Percentiles rank a stretch among this genome's conserved stretches.
Evolutionary conservation across 2,113 vertebrate species (phyloP).

Genomic region (Irena cyanogastra): DNA sequence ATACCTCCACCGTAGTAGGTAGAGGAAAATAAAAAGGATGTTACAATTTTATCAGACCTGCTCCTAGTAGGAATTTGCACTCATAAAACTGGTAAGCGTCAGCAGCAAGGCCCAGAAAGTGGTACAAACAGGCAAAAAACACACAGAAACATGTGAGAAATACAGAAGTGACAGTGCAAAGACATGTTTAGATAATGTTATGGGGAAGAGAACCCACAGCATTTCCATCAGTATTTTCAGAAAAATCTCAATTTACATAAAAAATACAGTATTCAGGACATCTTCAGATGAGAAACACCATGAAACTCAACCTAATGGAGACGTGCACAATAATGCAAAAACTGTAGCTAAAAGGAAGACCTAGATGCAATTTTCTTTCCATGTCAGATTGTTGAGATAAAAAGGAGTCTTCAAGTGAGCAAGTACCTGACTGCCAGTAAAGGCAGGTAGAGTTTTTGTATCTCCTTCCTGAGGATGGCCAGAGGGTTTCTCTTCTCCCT

Average conservation of each 20-base stretch:
- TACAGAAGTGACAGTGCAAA: neutral
- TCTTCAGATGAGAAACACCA: neutral
- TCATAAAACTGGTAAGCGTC: neutral
- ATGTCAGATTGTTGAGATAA: neutral
- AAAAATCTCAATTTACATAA: neutral
- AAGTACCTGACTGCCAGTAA: neutral
- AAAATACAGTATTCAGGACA: neutral
- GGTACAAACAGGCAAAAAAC: neutral
- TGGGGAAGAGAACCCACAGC: accelerated
- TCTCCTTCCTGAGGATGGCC: neutral
- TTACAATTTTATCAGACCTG: neutral
- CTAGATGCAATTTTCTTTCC: neutral
- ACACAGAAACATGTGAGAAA: neutral
- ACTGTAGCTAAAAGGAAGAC: neutral
- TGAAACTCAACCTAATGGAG: neutral
- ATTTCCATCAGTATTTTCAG: neutral
- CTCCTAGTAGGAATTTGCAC: neutral
- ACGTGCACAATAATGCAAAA: neutral
- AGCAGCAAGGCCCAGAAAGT: neutral
- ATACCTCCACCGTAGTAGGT: neutral
- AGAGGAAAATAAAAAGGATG: neutral
- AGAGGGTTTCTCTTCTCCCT: neutral
- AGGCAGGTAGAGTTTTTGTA: neutral
- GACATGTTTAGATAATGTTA: neutral
- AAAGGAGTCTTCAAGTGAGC: neutral